Percentiles rank a stretch among this genome's conserved stretches.
Conservation (phyloP, 2,113 vertebrate genomes). For the Regulus satrapa region DNA sequence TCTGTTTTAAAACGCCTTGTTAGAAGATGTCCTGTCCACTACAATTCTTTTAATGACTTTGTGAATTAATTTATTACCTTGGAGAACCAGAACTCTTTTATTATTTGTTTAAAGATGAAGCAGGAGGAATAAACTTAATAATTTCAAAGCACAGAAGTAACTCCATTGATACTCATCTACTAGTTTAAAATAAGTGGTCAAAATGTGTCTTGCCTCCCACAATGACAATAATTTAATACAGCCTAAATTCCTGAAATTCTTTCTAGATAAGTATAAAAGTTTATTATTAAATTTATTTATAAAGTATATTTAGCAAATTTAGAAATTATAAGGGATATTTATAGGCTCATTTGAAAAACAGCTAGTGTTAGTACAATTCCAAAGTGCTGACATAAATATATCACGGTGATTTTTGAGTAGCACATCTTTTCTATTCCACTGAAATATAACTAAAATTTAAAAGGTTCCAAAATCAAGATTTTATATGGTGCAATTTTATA, state of each 20-base stretch:
- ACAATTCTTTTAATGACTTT: not conserved
- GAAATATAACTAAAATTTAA: not conserved
- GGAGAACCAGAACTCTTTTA: not conserved
- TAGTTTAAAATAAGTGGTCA: not conserved
- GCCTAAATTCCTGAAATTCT: not conserved
- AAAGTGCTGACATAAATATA: not conserved
- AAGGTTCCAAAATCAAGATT: not conserved
- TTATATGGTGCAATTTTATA: not conserved
- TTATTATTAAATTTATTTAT: no score
- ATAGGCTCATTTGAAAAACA: not conserved
- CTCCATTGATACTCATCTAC: not conserved
- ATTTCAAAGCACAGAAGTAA: not conserved
- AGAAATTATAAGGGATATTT: not conserved
- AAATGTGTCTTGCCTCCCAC: not conserved
- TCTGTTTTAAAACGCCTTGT: not conserved
- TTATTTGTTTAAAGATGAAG: not conserved
- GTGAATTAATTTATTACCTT: not conserved
- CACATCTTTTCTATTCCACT: not conserved
- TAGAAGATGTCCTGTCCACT: not conserved
- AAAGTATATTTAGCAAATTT: not conserved
- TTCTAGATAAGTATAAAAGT: no score
- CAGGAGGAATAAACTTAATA: not conserved
- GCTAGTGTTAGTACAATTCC: not conserved
- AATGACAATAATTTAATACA: not conserved
- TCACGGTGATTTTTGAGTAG: not conserved